Base-by-base conservation (phyloP, 2,113 vertebrate species). In the Microtus montanus region DNA sequence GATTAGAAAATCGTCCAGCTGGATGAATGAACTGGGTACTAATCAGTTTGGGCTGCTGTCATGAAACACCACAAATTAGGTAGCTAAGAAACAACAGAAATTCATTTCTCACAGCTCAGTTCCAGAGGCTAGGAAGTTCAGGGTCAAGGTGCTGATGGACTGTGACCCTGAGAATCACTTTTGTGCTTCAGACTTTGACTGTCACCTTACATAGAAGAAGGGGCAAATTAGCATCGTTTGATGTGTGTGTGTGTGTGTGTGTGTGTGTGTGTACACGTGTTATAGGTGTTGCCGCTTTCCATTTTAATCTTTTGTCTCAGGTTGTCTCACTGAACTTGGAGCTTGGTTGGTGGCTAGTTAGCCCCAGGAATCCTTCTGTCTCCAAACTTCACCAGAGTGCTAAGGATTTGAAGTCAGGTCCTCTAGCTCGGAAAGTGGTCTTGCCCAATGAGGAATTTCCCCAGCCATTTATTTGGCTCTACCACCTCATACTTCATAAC, bases 1-100 rank as follows among this genome's bases (percentile, higher is more conserved):
- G 54, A 88, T 92, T 92, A 78, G 88, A 96, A 96, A 83, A 89
- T 86, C 54, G 24, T 89, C 89, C 70, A 94, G 47, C 54, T 52
- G 54, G 61, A 82, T 33, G 82, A 44, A 75, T 89, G 24, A 28
- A 49, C 64, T 33, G 38, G 26, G 26, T 83, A 35, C 58, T 91
- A 83, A 63, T 79, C 24, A 79, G 30, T 87, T 86, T 91, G 68
- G 19, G 26, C 47, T 91, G 26, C 33, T 75, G 8, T 38, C 64
- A 33, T 2, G 58, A 33, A 87, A 82, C 26, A 68, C 3, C n/a
- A 68, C 58, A 68, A 68, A 87, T 74, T 41, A 26, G 75, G 38
- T 52, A 8, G 58, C 30, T 82, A n/a, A 58, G 66, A 70, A 86
- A 68, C 4, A 74, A 52, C 44, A 75, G 30, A 66, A 66, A 87